Percentiles rank a stretch among this genome's conserved stretches.
Evolutionary conservation across 1,140 invertebrate genomes (phyloP).

Genomic region (Drosophila eugracilis): DNA sequence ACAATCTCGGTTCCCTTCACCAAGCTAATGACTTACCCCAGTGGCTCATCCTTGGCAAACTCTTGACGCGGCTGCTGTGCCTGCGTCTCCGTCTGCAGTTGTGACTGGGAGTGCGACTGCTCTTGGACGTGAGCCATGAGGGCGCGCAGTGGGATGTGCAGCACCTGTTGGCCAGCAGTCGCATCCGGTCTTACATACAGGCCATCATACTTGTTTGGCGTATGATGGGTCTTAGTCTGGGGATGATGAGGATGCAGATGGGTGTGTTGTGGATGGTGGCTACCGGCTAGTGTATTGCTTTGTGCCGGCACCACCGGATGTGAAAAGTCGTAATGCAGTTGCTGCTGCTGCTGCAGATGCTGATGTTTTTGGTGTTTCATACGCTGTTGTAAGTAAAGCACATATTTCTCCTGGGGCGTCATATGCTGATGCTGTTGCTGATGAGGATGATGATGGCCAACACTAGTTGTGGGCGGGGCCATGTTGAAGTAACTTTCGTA

Average conservation of each 20-base stretch:
- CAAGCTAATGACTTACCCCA: slow-evolving; percentile 21
- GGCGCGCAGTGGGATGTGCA: slow-evolving; percentile 70
- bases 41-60: slow-evolving; percentile 40
- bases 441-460: slow-evolving; percentile 5
- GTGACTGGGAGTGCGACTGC: slow-evolving; percentile 30
- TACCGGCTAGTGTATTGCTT: slow-evolving; percentile 67
- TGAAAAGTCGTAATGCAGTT: slow-evolving; percentile 43
- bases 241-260: slow-evolving; percentile 40
- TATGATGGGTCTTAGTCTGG: slow-evolving; percentile 35
- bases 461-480: slow-evolving; percentile 44
- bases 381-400: slow-evolving; percentile 81
- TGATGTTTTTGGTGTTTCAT: slow-evolving; percentile 75
- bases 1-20: background rate
- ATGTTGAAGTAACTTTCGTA: slow-evolving; percentile 73
- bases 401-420: slow-evolving; percentile 83
- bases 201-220: slow-evolving; percentile 58
- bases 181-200: slow-evolving; percentile 48
- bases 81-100: slow-evolving; percentile 31
- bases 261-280: slow-evolving; percentile 50
- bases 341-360: slow-evolving; percentile 67
- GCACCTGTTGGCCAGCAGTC: slow-evolving; percentile 58
- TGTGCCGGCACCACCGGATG: slow-evolving; percentile 56
- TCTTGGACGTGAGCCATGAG: slow-evolving; percentile 61
- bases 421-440: slow-evolving; percentile 47
- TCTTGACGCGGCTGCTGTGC: slow-evolving; percentile 42